Base-by-base conservation (phyloP, 2,888 invertebrate species). In the Graphium colonna region DNA sequence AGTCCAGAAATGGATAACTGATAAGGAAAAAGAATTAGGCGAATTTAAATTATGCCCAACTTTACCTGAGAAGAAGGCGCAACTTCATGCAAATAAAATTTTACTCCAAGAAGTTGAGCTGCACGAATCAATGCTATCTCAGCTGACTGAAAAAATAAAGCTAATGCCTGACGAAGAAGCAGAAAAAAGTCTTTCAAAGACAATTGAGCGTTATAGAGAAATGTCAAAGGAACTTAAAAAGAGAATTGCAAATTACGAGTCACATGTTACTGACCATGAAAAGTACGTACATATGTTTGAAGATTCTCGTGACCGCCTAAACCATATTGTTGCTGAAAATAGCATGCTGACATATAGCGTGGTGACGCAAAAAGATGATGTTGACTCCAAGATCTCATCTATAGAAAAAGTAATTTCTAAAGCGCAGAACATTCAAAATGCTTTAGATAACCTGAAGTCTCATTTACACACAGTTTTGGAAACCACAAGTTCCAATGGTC, bases 11-110 rank as follows among this genome's bases (percentile, higher is more conserved):
- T 98, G 98, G 96, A 91, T 98, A 21, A 91, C 92, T 51, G 97
- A 97, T 0, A 94, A 95, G 73, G 91, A 92, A 45, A 95, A 95
- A 71, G 88, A 97, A 31, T 92, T 93, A 1, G 92, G 93, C 36
- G 93, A 93, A 47, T 91, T 93, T 49, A 93, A 94, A 61, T 80
- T 96, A 2, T 93, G 96, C 67, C 92, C 96, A 0, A 95, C 94
- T 0, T 86, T 98, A 45, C 94, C 95, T 1, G 96, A 98, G 65
- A 98, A 98, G 84, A 97, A 97, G 82, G 92, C 94, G 17, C 95
- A 95, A 33, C 85, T 97, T 1, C 96, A 97, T 67, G 92, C 93
- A 40, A 95, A 94, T 67, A 95, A 95, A 75, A 92, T 94, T 0
- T 90, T 96, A 38, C 91, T 94, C 31, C 97, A 97, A 83, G 98